Conservation (phyloP, 2,797 vertebrate species). For the Peromyscus eremicus region DNA sequence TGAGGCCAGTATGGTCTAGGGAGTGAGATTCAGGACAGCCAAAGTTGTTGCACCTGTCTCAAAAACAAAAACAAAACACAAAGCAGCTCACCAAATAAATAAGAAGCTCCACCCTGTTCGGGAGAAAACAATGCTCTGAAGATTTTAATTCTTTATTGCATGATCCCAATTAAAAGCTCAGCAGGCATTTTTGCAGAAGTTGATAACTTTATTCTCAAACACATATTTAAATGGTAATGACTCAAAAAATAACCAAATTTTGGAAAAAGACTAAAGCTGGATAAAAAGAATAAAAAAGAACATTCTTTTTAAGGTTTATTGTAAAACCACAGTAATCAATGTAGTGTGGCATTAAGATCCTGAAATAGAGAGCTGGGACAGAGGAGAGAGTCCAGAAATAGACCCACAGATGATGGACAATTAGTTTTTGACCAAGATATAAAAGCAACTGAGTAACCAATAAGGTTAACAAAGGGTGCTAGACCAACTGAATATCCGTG, state of each 20-base stretch:
- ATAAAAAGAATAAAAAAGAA: slow-evolving; percentile 24
- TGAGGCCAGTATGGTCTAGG: not conserved
- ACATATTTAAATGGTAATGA: slow-evolving; percentile 17
- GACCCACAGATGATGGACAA: not conserved
- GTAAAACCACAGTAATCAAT: not conserved
- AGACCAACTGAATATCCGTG: not conserved
- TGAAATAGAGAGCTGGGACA: not conserved
- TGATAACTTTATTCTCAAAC: slow-evolving; percentile 38
- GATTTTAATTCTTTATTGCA: not conserved
- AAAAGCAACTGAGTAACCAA: not conserved
- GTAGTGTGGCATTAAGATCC: not conserved
- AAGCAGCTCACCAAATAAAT: not conserved
- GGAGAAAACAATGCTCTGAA: not conserved
- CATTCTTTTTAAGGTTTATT: slow-evolving; percentile 34
- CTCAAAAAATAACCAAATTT: not conserved
- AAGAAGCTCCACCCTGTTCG: not conserved
- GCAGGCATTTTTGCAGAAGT: not conserved
- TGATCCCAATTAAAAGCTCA: slow-evolving; percentile 21
- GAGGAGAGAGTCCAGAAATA: not conserved
- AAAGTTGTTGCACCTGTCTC: not conserved
- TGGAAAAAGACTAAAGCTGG: slow-evolving; percentile 15
- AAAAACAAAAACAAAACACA: not conserved
- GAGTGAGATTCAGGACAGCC: not conserved
- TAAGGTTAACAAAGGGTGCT: not conserved
- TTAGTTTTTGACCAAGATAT: not conserved